Conservation (phyloP, 2,113 vertebrate species). For the Centrocercus urophasianus region DNA sequence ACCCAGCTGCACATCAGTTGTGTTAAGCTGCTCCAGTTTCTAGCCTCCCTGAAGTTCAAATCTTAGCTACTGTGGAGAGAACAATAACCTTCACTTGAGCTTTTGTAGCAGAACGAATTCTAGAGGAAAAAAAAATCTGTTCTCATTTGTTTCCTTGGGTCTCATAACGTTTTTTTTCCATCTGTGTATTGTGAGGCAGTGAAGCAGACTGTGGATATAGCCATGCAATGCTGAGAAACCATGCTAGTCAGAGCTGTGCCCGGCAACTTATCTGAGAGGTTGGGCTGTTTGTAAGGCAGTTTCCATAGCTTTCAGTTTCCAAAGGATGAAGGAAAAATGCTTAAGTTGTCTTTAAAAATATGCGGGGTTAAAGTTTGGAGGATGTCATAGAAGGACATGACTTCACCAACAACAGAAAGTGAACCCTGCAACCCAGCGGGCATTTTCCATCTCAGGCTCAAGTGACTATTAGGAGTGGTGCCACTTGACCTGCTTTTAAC, state of each 20-base stretch:
- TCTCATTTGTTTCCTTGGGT: not conserved
- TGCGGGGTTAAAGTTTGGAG: rapidly evolving
- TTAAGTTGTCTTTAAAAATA: not conserved
- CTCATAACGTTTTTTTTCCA: not conserved
- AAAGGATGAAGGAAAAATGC: not conserved
- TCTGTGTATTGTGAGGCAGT: not conserved
- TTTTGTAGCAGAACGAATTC: not conserved
- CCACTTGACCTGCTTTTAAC: not conserved
- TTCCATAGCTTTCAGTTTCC: not conserved
- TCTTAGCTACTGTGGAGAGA: not conserved
- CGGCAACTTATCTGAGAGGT: not conserved
- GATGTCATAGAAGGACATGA: not conserved
- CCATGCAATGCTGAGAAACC: rapidly evolving
- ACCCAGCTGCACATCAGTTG: not conserved
- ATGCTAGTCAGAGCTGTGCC: not conserved
- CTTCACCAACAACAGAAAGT: not conserved
- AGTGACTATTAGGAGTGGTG: not conserved
- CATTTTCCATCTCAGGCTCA: not conserved
- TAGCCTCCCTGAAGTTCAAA: not conserved
- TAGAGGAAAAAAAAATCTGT: not conserved
- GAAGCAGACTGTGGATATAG: not conserved
- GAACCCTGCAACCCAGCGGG: not conserved
- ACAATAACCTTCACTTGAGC: not conserved
- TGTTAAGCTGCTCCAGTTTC: not conserved
- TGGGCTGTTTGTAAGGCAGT: not conserved